phyloP scores from a whole-genome alignment of 1,140 invertebrate genomes.

The Mycetomoellerius zeteki region DNA sequence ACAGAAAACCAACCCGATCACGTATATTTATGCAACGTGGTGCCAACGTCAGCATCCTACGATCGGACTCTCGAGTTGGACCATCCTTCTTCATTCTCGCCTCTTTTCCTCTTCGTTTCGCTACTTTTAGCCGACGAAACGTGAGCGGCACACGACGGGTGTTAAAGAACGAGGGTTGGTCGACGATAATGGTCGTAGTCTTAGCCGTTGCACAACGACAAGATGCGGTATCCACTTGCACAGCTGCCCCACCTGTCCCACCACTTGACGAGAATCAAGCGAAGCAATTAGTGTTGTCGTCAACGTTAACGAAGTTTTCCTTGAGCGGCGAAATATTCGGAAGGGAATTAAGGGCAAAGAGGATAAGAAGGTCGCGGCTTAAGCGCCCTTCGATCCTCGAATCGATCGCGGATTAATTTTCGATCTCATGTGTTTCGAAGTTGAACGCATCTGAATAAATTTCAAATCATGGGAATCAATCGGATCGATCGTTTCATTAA shows the following conservation, averaged over 20 bases:
- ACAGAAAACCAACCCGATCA: neutral
- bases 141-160: neutral
- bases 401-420: conserved; percentile 36
- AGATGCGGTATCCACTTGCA: conserved; percentile 6
- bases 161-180: neutral
- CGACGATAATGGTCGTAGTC: conserved; percentile 48
- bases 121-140: conserved; percentile 13
- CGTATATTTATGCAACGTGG: conserved; percentile 48
- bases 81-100: neutral
- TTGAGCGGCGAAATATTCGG: conserved; percentile 55
- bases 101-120: neutral
- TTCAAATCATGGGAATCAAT: neutral
- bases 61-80: conserved; percentile 22
- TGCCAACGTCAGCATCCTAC: conserved; percentile 43
- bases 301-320: conserved; percentile 68
- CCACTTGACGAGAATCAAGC: conserved; percentile 58
- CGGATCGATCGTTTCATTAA: neutral
- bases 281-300: conserved; percentile 69
- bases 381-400: too few relatives aligned
- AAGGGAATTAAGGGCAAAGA: conserved; percentile 56
- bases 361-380: conserved; percentile 24
- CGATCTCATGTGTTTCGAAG: neutral
- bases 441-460: neutral
- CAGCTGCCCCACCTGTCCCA: conserved; percentile 15
- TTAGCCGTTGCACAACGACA: neutral